A percentile compares a stretch with the other conserved stretches of the same genome.
These are phyloP conservation scores for Protophormia terraenovae DNA, from an alignment of 2,888 invertebrate species.

Conservation along the genomic window DNA sequence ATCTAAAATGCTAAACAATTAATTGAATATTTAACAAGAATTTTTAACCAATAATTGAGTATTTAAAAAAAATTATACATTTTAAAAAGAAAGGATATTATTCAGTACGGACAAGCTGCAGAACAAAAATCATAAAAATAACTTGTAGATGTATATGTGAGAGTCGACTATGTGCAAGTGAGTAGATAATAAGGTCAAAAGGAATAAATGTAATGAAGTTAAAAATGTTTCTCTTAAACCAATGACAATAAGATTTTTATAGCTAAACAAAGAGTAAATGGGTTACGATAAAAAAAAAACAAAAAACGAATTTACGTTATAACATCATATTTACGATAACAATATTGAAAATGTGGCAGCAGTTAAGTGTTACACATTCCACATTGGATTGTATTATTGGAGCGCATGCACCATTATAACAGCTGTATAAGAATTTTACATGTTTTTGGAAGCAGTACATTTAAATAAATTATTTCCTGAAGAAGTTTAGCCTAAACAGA, in stretches of 20 bases:
- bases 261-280: neutral
- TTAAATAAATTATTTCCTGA: neutral
- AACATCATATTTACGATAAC: neutral
- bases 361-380: slow-evolving; percentile 30
- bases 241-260: neutral
- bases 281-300: neutral
- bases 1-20: no score
- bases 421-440: slow-evolving; percentile 20
- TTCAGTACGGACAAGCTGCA: neutral
- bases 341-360: neutral
- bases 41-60: no score
- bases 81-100: no score
- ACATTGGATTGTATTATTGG: slow-evolving; percentile 1
- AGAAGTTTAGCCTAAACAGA: neutral
- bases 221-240: slow-evolving; percentile 6
- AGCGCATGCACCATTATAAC: slow-evolving; percentile 14
- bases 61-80: no score
- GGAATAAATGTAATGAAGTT: slow-evolving; percentile 8
- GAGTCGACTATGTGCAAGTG: slow-evolving; percentile 7
- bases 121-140: neutral
- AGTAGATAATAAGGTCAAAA: slow-evolving; percentile 62
- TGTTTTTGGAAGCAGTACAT: neutral
- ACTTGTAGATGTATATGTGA: slow-evolving; percentile 18
- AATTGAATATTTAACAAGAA: no score
- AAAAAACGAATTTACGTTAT: slow-evolving; percentile 4